Percentiles rank a stretch among this genome's conserved stretches.
These are phyloP conservation scores for Caenorhabditis angaria DNA, from an alignment of 2,888 invertebrate species.

Conservation along the genomic window DNA sequence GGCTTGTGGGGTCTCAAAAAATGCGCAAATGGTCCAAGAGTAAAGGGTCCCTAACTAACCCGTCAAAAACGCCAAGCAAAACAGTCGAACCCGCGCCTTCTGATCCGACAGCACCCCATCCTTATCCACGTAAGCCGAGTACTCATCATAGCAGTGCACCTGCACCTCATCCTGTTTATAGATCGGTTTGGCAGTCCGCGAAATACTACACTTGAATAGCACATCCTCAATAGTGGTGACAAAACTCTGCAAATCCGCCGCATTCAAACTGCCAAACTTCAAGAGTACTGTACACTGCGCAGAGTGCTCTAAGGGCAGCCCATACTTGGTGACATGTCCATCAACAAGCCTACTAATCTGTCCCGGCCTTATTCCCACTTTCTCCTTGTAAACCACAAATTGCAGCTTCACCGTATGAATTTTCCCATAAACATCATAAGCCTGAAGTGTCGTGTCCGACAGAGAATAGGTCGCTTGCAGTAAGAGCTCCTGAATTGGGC, in stretches of 20 bases:
- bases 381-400: conserved; percentile 96
- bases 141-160: conserved; percentile 75
- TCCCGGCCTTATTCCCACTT: conserved; percentile 88
- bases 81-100: conserved; percentile 90
- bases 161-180: conserved; percentile 95
- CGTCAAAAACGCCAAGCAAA: conserved; percentile 90
- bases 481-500: conserved; percentile 64
- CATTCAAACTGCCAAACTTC: conserved; percentile 89
- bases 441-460: conserved; percentile 78
- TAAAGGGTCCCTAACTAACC: too few relatives aligned
- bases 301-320: conserved; percentile 92
- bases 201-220: conserved; percentile 83
- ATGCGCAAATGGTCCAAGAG: too few relatives aligned
- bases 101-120: conserved; percentile 84
- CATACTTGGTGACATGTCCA: conserved; percentile 87
- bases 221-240: conserved; percentile 91
- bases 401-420: conserved; percentile 97
- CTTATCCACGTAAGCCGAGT: conserved; percentile 76
- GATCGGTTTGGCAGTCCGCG: conserved; percentile 75
- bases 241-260: conserved; percentile 90
- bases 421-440: conserved; percentile 98
- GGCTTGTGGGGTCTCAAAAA: too few relatives aligned
- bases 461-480: conserved; percentile 74
- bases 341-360: conserved; percentile 61
- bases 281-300: conserved; percentile 94